Percentiles rank a stretch among this genome's conserved stretches.
Conservation (phyloP, 64 coral and sea anemone species). For the Stichodactyla mertensii region DNA sequence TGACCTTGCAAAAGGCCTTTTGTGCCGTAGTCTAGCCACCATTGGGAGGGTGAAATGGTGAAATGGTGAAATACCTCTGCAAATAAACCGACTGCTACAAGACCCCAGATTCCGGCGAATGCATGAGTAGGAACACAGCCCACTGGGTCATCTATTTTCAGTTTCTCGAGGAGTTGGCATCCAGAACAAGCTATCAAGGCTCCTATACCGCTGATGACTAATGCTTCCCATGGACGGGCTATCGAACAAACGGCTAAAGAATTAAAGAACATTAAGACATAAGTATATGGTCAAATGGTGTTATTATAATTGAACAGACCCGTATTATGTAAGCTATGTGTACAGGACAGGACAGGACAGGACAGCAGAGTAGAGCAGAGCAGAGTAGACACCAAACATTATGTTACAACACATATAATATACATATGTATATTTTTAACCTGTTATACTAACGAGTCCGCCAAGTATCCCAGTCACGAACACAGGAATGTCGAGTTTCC, state of each 20-base stretch:
- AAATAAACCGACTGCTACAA: constrained; percentile 45
- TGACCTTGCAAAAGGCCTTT: no score
- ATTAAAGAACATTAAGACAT: background rate
- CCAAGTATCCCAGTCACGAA: constrained; percentile 73
- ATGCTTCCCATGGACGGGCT: constrained; percentile 70
- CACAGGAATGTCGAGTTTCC: constrained; percentile 51
- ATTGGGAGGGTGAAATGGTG: background rate
- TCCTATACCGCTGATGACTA: constrained; percentile 73
- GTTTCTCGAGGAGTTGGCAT: constrained; percentile 47
- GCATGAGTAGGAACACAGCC: constrained; percentile 55
- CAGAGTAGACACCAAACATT: background rate
- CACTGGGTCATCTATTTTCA: constrained; percentile 44
- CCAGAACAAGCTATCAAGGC: constrained; percentile 60
- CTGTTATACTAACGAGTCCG: constrained; percentile 75
- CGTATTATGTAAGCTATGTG: no score
- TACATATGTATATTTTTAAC: background rate
- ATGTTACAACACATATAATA: background rate
- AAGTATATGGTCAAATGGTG: background rate
- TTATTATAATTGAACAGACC: no score
- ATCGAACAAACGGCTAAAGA: constrained; percentile 65
- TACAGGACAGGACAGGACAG: no score
- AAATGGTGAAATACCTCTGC: constrained; percentile 10
- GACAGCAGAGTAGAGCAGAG: background rate
- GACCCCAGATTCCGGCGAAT: constrained; percentile 49
- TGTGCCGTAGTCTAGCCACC: no score